Conservation (phyloP, 2,888 invertebrate species). For the Venusia cambrica region DNA sequence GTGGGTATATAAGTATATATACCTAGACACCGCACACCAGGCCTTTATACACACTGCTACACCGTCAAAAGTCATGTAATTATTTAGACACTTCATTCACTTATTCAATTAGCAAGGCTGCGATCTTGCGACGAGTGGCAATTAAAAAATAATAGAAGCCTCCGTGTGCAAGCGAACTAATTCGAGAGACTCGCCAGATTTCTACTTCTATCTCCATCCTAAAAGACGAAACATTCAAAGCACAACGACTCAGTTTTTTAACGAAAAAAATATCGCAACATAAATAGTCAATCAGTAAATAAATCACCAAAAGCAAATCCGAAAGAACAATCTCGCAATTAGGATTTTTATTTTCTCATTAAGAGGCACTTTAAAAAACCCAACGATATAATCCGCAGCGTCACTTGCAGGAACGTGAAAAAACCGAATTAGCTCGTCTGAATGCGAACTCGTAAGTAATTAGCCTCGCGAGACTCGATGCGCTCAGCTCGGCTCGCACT, state of each 20-base stretch:
- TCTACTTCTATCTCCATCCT: conserved; percentile 31
- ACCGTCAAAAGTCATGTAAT: conserved; percentile 68
- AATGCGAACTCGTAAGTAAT: conserved; percentile 79
- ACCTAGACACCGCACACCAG: conserved; percentile 34
- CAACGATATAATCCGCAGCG: conserved; percentile 29
- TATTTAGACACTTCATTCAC: conserved; percentile 77
- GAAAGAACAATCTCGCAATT: conserved; percentile 27
- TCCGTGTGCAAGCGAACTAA: conserved; percentile 59
- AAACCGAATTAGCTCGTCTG: conserved; percentile 75
- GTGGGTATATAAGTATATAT: no score
- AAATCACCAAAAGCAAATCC: conserved; percentile 17
- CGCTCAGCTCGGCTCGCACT: conserved; percentile 47
- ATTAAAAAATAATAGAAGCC: conserved; percentile 76
- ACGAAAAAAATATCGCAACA: conserved; percentile 3
- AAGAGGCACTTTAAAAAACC: conserved; percentile 28
- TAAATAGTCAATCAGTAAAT: conserved; percentile 33
- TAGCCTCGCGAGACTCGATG: conserved; percentile 78
- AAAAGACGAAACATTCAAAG: conserved; percentile 5
- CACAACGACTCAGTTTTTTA: conserved; percentile 10
- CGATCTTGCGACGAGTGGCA: conserved; percentile 69
- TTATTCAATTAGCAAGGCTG: conserved; percentile 74
- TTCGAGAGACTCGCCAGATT: conserved; percentile 30
- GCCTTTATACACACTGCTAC: conserved; percentile 39
- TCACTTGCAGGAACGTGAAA: conserved; percentile 67
- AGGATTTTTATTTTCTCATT: conserved; percentile 26